phyloP scores from a whole-genome alignment of 2,888 invertebrate genomes.

The Nasonia oneida region DNA sequence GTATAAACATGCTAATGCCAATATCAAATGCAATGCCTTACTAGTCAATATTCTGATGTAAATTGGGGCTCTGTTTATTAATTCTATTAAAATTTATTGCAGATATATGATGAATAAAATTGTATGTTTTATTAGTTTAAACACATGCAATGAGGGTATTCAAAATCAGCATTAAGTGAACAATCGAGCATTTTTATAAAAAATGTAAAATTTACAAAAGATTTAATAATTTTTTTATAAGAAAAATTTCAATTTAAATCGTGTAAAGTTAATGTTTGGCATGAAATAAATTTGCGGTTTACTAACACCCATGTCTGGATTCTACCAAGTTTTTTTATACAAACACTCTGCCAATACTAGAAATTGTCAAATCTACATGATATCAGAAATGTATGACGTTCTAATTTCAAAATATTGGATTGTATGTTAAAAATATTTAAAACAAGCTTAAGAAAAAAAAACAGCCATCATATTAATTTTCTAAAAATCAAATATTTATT shows the following conservation, averaged over 20 bases:
- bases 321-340: slow-evolving; percentile 20
- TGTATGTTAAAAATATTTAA: not conserved
- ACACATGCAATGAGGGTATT: not conserved
- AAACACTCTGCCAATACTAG: slow-evolving; percentile 63
- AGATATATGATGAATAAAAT: not conserved
- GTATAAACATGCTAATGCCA: slow-evolving; percentile 28
- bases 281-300: not conserved
- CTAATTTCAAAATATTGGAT: not conserved
- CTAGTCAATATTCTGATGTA: slow-evolving; percentile 65
- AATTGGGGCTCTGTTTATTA: slow-evolving; percentile 30
- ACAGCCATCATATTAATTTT: not conserved
- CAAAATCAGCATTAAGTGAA: not conserved
- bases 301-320: not conserved
- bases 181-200: not conserved
- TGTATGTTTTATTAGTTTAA: not conserved
- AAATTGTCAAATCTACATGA: slow-evolving; percentile 3
- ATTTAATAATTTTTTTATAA: not conserved
- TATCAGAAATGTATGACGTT: not conserved
- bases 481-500: not conserved
- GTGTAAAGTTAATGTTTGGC: not conserved
- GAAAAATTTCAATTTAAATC: not conserved
- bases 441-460: not conserved
- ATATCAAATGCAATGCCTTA: slow-evolving; percentile 74
- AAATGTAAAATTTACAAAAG: not conserved
- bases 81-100: not conserved